Evolutionary conservation across 2,113 vertebrate genomes (phyloP), one percentile per base, ranked within the genome.

Genomic region (Thunnus thynnus): DNA sequence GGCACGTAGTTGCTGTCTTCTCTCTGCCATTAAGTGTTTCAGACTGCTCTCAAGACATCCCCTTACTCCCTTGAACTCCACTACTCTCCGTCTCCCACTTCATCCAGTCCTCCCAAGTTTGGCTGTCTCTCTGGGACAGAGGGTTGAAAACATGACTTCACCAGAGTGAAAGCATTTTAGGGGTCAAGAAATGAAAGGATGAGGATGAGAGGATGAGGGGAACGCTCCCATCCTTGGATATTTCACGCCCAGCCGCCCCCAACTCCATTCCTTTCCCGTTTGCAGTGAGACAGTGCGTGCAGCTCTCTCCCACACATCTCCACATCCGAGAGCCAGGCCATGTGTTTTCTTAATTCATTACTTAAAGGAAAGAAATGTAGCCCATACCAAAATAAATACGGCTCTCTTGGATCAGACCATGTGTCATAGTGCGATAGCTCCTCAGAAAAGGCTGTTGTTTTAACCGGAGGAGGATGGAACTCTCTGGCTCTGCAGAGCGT

Each of bases 221-320:
- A 84, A 75, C 2, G 47, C 76, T 85, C 56, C 76, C 72, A 58
- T 75, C 66, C 75, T 76, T 64, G 92, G 89, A 94, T 91, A 93
- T 48, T 87, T 94, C 17, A 77, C 90, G 83, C 93, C 93, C 91
- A 91, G 90, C 91, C 90, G 92, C 92, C 93, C 62, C 73, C 64
- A 56, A 56, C 76, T 75, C 94, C 95, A 94, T 94, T 94, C 91
- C 93, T 94, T 95, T 94, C 94, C 94, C 92, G 92, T 94, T 83
- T 89, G 32, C 82, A 83, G 83, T 92, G 94, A 94, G 94, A 94
- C 92, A 89, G 90, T 92, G 91, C 92, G 88, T 93, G 91, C 76
- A 62, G 77, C 83, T 94, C 96, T 95, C 96, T 97, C 96, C 97
- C 96, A 97, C 96, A 96, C 95, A 96, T 96, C 94, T 78, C 91